Conservation (phyloP, 2,113 vertebrate species). For the Mus musculus region GRCm39 chr8:51317501-51318000, state of each 20-base stretch:
- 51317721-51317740: not conserved
- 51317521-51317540: not conserved
- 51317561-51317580: constrained; percentile 44
- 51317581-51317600: constrained; percentile 18
- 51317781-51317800: not conserved
- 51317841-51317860: not conserved
- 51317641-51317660: not conserved
- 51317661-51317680: not conserved
- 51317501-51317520: not conserved
- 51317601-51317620: constrained; percentile 1
- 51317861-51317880: not conserved
- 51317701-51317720: not conserved
- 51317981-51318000: not conserved
- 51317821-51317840: not conserved
- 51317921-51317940: not conserved
- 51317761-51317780: not conserved
- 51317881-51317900: not conserved
- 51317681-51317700: not conserved
- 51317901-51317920: not conserved
- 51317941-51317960: not conserved
- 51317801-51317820: not conserved
- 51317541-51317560: constrained; percentile 9
- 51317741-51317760: not conserved
- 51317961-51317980: not conserved
- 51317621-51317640: not conserved